These are phyloP conservation scores for Tetranychus truncatus DNA, from an alignment of 2,888 invertebrate species.

Conservation along the genomic window DNA sequence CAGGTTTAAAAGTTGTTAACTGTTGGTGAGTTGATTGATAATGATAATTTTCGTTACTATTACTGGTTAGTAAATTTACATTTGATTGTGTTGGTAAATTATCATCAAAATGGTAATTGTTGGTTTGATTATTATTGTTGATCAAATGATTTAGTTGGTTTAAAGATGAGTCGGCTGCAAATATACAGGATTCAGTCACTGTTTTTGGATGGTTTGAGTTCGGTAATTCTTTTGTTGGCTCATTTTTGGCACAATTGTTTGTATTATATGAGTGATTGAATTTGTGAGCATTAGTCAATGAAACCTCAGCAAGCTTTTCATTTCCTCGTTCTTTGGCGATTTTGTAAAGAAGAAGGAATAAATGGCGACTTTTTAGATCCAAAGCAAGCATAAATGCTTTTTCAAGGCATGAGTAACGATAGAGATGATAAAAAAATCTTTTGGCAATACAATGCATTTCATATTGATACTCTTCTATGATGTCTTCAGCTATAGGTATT, in stretches of 20 bases:
- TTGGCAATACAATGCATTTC: conserved; percentile 61
- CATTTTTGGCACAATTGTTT: too few relatives aligned
- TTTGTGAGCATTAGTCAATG: conserved; percentile 12
- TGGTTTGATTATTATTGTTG: too few relatives aligned
- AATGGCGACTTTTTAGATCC: conserved; percentile 25
- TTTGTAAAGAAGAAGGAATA: conserved; percentile 23
- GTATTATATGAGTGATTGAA: not conserved
- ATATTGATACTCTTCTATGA: conserved; percentile 44
- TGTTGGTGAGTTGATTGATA: not conserved
- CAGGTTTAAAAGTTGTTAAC: not conserved
- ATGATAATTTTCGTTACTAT: too few relatives aligned
- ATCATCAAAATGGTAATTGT: too few relatives aligned
- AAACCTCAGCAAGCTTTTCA: conserved; percentile 10
- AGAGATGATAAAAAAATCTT: conserved; percentile 27
- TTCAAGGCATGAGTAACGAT: conserved; percentile 24
- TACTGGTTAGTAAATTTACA: too few relatives aligned
- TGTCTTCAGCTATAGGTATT: conserved; percentile 33
- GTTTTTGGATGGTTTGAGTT: too few relatives aligned
- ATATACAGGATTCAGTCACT: too few relatives aligned
- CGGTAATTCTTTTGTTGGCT: too few relatives aligned
- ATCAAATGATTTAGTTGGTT: too few relatives aligned
- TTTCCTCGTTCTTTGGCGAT: conserved; percentile 15
- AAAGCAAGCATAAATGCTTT: conserved; percentile 27
- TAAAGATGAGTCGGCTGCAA: too few relatives aligned
- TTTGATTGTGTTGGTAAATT: too few relatives aligned